A percentile compares a stretch with the other conserved stretches of the same genome.
Conservation (phyloP, 1,140 invertebrate genomes). For the Zophobas atratus region DNA sequence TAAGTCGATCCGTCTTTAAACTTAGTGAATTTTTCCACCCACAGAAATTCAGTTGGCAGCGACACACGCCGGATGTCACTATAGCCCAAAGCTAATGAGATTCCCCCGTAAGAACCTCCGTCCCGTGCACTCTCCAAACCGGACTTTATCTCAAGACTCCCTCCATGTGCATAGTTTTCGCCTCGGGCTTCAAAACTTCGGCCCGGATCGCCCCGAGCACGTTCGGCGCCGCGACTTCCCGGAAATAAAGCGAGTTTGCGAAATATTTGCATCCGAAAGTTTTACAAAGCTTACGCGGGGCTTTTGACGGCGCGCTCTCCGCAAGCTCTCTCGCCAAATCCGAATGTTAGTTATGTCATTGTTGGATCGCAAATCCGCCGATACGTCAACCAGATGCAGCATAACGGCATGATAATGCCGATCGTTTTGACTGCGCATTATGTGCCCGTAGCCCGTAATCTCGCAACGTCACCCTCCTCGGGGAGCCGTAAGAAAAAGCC, state of each 20-base stretch:
- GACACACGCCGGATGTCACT: no score
- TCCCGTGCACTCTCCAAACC: no score
- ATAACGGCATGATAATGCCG: slow-evolving; percentile 30
- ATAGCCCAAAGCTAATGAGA: no score
- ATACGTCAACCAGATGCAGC: slow-evolving; percentile 27
- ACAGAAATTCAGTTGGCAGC: no score
- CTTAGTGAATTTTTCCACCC: no score
- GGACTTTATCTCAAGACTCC: no score
- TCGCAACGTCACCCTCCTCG: slow-evolving; percentile 22
- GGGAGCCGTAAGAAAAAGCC: slow-evolving; percentile 28
- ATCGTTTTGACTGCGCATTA: slow-evolving; percentile 25
- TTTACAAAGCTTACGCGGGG: slow-evolving; percentile 34
- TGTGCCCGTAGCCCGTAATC: slow-evolving; percentile 18
- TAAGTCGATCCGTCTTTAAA: no score
- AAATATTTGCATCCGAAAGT: slow-evolving; percentile 39
- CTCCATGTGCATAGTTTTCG: no score
- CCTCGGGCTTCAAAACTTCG: no score
- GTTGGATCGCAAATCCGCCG: slow-evolving; percentile 13
- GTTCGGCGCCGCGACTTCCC: no score
- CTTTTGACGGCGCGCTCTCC: slow-evolving; percentile 26
- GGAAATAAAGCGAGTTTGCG: slow-evolving; percentile 35
- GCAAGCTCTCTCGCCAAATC: slow-evolving; percentile 35
- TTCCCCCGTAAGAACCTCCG: no score
- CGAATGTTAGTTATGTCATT: slow-evolving; percentile 38
- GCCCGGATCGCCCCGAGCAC: no score